A percentile compares a stretch with the other conserved stretches of the same genome.
Conservation (phyloP, 2,888 invertebrate species). For the Galerucella calmariensis region DNA sequence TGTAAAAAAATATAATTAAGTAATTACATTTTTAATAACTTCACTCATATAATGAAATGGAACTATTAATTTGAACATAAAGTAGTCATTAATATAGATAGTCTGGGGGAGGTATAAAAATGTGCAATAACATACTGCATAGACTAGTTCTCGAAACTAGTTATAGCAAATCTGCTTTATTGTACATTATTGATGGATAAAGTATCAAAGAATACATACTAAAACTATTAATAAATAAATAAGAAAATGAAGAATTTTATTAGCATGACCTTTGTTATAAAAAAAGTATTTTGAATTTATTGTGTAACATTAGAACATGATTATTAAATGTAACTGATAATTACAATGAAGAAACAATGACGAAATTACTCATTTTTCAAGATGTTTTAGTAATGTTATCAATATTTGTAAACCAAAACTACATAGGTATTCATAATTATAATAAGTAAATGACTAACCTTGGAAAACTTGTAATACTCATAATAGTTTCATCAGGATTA, state of each 20-base stretch:
- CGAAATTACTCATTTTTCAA: neutral
- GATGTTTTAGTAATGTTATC: neutral
- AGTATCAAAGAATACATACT: too few species aligned
- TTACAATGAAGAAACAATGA: neutral
- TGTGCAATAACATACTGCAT: neutral
- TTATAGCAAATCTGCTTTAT: neutral
- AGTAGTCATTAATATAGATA: too few species aligned
- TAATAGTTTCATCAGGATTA: constrained; percentile 81
- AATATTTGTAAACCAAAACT: too few species aligned
- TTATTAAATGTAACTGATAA: neutral
- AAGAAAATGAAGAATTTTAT: too few species aligned
- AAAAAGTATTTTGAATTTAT: neutral
- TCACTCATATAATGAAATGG: too few species aligned
- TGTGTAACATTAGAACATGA: neutral
- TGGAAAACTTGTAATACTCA: constrained; percentile 94
- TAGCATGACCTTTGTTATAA: too few species aligned
- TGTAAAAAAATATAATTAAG: neutral
- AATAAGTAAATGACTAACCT: constrained; percentile 70
- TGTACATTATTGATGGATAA: neutral
- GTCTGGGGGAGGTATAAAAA: neutral
- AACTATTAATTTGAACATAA: too few species aligned
- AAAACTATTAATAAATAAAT: too few species aligned
- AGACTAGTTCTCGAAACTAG: neutral
- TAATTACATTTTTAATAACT: too few species aligned
- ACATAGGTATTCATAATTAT: too few species aligned